These are phyloP conservation scores for Pantherophis alleghaniensis DNA, from an alignment of 2,797 vertebrate species.

Conservation along the genomic window DNA sequence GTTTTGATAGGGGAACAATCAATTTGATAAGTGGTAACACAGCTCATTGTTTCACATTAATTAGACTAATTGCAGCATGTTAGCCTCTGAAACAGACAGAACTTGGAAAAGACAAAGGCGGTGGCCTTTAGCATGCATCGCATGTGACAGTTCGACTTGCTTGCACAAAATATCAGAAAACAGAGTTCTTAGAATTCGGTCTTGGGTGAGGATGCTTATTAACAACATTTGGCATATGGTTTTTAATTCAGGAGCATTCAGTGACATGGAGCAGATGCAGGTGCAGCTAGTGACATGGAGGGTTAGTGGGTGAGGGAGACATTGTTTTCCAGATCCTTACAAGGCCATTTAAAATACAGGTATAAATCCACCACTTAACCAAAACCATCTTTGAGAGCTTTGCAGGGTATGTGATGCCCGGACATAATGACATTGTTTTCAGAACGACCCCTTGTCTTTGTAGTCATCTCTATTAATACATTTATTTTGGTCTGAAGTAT, in stretches of 20 bases:
- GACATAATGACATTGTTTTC: neutral
- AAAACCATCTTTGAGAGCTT: neutral
- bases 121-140: slow-evolving; percentile 74
- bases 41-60: slow-evolving; percentile 92
- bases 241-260: slow-evolving; percentile 63
- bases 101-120: slow-evolving; percentile 82
- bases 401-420: neutral
- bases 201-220: slow-evolving; percentile 64
- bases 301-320: neutral
- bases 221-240: slow-evolving; percentile 63
- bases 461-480: neutral
- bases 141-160: slow-evolving; percentile 69
- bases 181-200: slow-evolving; percentile 69
- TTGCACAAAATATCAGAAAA: slow-evolving; percentile 69
- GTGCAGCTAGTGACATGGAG: slow-evolving; percentile 17
- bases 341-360: slow-evolving; percentile 11
- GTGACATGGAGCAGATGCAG: slow-evolving; percentile 50
- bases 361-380: neutral
- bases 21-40: slow-evolving; percentile 92
- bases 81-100: slow-evolving; percentile 84
- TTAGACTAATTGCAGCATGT: slow-evolving; percentile 89
- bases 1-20: slow-evolving; percentile 91
- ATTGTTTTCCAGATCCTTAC: slow-evolving; percentile 13
- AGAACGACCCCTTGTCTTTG: slow-evolving; percentile 2
- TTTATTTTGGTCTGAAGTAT: slow-evolving; percentile 8